Conservation (phyloP, 2,113 vertebrate species). For the Larimichthys polyactis region DNA sequence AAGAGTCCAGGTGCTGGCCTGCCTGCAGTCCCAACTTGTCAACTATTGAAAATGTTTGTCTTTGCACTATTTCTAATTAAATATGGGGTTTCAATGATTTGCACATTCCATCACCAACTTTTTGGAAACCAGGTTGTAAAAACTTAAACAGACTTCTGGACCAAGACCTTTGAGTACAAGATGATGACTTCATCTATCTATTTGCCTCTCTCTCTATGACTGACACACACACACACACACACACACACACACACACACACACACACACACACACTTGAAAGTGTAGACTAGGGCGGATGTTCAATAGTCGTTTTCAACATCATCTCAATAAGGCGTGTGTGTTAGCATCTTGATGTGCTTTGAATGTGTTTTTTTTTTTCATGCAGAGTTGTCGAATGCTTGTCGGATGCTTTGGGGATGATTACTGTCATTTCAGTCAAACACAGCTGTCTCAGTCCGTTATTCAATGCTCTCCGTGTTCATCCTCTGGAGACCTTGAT, state of each 20-base stretch:
- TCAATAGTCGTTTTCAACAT: constrained; percentile 23
- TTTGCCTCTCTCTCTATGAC: no score
- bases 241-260: no score
- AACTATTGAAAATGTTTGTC: no score
- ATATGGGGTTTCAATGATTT: no score
- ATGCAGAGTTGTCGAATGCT: constrained; percentile 28
- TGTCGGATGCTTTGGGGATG: constrained; percentile 43
- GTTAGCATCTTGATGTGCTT: constrained; percentile 36
- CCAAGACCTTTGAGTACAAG: background rate
- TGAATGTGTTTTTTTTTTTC: constrained; percentile 44
- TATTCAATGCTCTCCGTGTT: constrained; percentile 23
- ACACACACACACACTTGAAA: background rate
- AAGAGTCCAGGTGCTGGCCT: no score
- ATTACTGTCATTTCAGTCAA: constrained; percentile 54
- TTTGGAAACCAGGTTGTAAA: background rate
- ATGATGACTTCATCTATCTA: constrained; percentile 25
- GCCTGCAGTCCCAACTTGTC: no score
- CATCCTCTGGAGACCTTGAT: constrained; percentile 49
- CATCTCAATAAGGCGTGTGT: constrained; percentile 3
- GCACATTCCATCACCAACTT: no score
- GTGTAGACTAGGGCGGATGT: constrained; percentile 23
- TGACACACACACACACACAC: background rate
- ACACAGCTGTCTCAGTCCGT: constrained; percentile 38
- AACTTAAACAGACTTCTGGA: constrained; percentile 19
- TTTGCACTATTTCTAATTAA: no score